Evolutionary conservation across 2,797 vertebrate genomes (phyloP), one percentile per base, ranked within the genome.

Genomic region (Botia kubotai): DNA sequence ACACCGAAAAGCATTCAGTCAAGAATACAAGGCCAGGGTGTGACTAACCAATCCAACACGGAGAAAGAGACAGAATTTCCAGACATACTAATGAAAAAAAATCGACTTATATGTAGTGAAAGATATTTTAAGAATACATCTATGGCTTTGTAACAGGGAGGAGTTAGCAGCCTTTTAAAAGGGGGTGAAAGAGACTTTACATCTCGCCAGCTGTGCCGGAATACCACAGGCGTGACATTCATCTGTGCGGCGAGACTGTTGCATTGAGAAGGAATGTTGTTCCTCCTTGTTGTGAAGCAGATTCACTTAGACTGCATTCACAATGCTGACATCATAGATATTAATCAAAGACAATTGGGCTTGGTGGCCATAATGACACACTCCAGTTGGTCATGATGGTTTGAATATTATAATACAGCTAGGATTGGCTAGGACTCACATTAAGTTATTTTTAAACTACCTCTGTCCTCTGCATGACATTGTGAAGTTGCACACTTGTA

Each of bases 191-290:
- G 76, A 75, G 19, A 69, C 73, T 79, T 68, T 77, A 39, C 46
- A 63, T 80, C 43, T 71, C 50, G 23, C 55, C 72, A 74, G 57
- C n/a, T 36, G 71, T 10, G 26, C 55, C 46, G 50, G 23, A 70
- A 82, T 72, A 80, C n/a, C 23, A 21, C 58, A 75, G 63, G 58
- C 76, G 78, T 57, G 17, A 82, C 62, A 79, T 82, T 81, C 33
- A 36, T 23, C 53, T 7, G 17, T 66, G 72, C 4, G 26, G 17
- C 68, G 77, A 43, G 66, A 84, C 57, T 83, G 67, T 85, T 84
- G 55, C 86, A 84, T 71, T 86, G 75, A 82, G 77, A 84, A 82
- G 55, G 80, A 19, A 66, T 71, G 77, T 66, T 79, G 75, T 29
- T 68, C 10, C 60, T 75, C 46, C 52, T 81, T 69, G 72, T 14